Conservation (phyloP, 2,113 vertebrate species). For the Chaetops frenatus region DNA sequence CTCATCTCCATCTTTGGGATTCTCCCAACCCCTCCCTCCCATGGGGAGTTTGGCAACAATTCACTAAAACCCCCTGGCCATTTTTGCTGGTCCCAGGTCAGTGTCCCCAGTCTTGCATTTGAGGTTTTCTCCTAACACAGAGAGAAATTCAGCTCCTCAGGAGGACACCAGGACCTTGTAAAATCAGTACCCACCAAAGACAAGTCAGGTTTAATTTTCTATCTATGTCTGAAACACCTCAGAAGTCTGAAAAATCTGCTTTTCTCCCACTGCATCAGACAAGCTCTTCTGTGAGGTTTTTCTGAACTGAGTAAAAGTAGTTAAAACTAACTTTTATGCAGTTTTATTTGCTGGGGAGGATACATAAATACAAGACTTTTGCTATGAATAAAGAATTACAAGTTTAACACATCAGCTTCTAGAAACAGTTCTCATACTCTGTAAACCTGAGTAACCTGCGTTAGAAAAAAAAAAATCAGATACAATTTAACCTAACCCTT, state of each 20-base stretch:
- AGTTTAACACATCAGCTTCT: not conserved
- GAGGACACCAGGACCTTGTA: rapidly evolving
- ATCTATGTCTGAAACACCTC: not conserved
- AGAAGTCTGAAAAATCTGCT: not conserved
- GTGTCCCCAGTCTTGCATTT: too few relatives aligned
- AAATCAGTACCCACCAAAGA: not conserved
- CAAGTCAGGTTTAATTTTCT: not conserved
- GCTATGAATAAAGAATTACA: not conserved
- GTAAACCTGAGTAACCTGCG: not conserved
- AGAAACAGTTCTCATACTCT: not conserved
- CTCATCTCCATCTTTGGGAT: not conserved
- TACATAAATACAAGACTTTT: not conserved
- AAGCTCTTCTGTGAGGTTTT: not conserved
- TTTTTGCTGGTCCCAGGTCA: rapidly evolving
- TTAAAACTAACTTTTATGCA: not conserved
- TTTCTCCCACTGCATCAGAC: not conserved
- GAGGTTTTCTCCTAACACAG: not conserved
- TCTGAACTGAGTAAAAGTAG: not conserved
- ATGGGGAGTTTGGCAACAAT: not conserved
- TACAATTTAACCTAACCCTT: not conserved
- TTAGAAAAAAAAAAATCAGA: not conserved
- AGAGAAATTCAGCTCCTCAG: not conserved
- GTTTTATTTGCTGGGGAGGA: not conserved
- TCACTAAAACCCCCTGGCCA: too few relatives aligned
- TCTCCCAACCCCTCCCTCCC: not conserved